A percentile compares a stretch with the other conserved stretches of the same genome.
These are phyloP conservation scores for Archivesica marissinica DNA, from an alignment of 1,140 invertebrate genomes.

Conservation along the genomic window DNA sequence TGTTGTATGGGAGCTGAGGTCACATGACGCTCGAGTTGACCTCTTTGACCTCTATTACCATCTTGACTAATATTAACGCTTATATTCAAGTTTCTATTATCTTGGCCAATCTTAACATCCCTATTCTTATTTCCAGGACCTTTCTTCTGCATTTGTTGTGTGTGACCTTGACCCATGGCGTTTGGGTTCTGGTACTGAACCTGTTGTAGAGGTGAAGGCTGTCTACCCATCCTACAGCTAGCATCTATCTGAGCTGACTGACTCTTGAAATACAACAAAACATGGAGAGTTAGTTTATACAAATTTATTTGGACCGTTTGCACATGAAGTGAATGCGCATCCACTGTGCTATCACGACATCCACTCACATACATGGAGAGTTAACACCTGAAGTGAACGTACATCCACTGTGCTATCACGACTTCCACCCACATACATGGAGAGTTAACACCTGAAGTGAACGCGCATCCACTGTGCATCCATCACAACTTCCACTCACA, in stretches of 20 bases:
- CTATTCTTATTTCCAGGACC: not conserved
- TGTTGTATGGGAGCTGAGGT: not conserved
- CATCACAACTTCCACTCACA: no score
- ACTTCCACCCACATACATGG: no score
- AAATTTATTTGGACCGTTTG: no score
- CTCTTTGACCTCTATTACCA: not conserved
- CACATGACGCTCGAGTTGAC: slow-evolving; percentile 1
- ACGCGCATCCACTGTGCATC: no score
- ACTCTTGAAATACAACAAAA: slow-evolving; percentile 1
- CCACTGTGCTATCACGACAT: no score
- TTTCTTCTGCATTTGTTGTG: not conserved
- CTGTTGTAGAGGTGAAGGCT: not conserved
- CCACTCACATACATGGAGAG: no score
- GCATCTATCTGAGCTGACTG: not conserved
- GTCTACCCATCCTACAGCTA: not conserved
- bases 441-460: no score
- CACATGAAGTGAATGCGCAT: no score
- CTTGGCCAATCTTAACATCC: not conserved
- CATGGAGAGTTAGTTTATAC: no score
- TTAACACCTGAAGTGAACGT: no score
- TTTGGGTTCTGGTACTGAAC: not conserved
- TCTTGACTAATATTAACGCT: not conserved
- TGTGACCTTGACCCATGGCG: slow-evolving; percentile 1
- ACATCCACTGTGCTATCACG: no score
- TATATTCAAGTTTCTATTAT: not conserved